Base-by-base conservation (phyloP, 1,140 invertebrate species). In the Atta colombica region DNA sequence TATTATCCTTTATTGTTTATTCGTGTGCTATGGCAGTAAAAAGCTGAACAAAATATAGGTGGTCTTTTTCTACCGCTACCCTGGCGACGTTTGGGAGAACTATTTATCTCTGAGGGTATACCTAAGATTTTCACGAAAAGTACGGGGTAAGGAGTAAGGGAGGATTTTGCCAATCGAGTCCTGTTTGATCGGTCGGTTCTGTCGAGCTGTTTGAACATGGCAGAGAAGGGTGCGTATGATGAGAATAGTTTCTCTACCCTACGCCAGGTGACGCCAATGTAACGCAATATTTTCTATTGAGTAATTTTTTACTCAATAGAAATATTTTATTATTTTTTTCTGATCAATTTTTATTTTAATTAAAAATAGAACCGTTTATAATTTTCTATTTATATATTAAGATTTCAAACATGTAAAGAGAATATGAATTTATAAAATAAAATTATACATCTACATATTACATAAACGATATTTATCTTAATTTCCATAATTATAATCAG, bases 91-190 rank as follows among this genome's bases (percentile, higher is more conserved):
- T 92, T 93, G 28, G 66, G 65, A 88, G 95, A 95, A 95, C 94
- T 95, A 94, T 91, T 80, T 94, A 92, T 93, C 94, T 93, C 94
- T 81, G 94, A 92, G 75, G 94, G 94, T 95, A 95, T 91, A 88
- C 82, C 69, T 75, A 80, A 91, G 87, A 88, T 90, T 86, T 87
- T 58, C 53, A 74, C 77, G 89, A 91, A 90, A 88, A 85, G 71
- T 89, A 86, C 78, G 92, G 93, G 92, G 92, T 87, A 89, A 87
- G 90, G 91, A 92, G 93, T 92, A 94, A 94, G 94, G 94, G 93
- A 92, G 93, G 93, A 84, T 94, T 75, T 93, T 88, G 91, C 89
- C 89, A 94, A 93, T 92, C 88, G 87, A 78, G 74, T 86, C 71
- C 74, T 88, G 85, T 92, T 91, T 90, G 92, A 91, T 90, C 93